phyloP scores from a whole-genome alignment of 2,113 vertebrate species.

The Eonycteris spelaea region DNA sequence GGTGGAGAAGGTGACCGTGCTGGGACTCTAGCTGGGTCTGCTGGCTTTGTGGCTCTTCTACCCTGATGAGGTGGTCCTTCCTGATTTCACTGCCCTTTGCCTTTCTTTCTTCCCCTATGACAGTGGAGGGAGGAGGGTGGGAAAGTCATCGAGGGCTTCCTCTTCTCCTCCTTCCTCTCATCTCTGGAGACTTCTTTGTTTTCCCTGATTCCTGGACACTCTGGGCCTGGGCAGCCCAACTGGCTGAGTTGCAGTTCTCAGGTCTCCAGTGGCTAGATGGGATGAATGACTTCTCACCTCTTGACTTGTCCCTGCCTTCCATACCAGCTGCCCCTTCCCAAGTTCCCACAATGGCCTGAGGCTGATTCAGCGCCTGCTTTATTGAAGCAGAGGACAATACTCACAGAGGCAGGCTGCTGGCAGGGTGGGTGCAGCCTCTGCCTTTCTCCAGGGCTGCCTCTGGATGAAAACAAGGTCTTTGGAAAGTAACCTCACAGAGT shows the following conservation, averaged over 20 bases:
- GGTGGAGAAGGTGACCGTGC: neutral
- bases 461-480: no score
- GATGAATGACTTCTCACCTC: constrained; percentile 24
- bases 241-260: neutral
- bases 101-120: neutral
- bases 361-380: neutral
- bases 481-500: no score
- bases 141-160: neutral
- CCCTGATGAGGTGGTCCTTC: neutral
- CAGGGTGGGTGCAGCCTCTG: neutral
- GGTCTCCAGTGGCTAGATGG: neutral
- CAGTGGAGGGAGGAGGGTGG: neutral
- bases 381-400: constrained; percentile 28
- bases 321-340: no score
- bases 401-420: neutral
- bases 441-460: neutral
- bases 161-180: neutral
- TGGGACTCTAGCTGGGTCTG: neutral
- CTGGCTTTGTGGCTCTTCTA: neutral
- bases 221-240: neutral
- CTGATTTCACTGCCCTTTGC: neutral
- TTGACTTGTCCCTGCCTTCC: constrained; percentile 6
- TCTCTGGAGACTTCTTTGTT: constrained; percentile 55
- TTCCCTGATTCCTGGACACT: neutral
- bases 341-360: neutral